Evolutionary conservation across 2,888 invertebrate species (phyloP).

Genomic region (Troglohyphantes excavatus): DNA sequence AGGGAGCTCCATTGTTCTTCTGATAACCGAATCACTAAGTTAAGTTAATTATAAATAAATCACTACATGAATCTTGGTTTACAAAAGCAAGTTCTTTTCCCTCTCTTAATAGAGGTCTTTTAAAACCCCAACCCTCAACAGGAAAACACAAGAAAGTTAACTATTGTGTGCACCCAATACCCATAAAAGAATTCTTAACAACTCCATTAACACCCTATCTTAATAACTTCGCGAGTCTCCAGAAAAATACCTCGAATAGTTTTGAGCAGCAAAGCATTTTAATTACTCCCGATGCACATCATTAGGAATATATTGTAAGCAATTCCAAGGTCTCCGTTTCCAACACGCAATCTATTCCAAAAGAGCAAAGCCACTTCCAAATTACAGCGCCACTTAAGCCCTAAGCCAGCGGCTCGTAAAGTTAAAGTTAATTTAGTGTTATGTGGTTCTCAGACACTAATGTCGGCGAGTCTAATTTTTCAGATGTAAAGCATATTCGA

Average conservation of each 20-base stretch:
- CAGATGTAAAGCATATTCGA: conserved; percentile 71
- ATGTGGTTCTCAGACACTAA: conserved; percentile 63
- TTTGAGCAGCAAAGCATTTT: conserved; percentile 47
- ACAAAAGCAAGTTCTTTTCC: not conserved
- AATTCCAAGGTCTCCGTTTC: conserved; percentile 28
- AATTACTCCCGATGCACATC: conserved; percentile 70
- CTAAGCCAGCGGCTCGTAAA: conserved; percentile 66
- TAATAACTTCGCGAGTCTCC: conserved; percentile 18
- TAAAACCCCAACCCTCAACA: not conserved
- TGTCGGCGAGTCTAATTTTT: conserved; percentile 68
- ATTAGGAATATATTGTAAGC: conserved; percentile 69
- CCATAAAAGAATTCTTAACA: conserved; percentile 51
- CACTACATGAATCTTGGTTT: too few species aligned
- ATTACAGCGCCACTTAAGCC: conserved; percentile 66
- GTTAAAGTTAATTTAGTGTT: conserved; percentile 75
- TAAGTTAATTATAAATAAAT: too few species aligned
- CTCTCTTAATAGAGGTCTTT: not conserved
- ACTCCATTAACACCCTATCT: conserved; percentile 51
- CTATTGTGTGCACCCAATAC: conserved; percentile 4
- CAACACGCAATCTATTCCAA: conserved; percentile 17
- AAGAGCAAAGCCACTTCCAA: conserved; percentile 35
- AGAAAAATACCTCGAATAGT: conserved; percentile 50
- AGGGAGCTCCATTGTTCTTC: too few species aligned
- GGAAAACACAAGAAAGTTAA: not conserved
- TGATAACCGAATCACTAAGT: too few species aligned